Evolutionary conservation across 2,888 invertebrate genomes (phyloP), one percentile per base, ranked within the genome.

Genomic region (Agrilus biguttatus): DNA sequence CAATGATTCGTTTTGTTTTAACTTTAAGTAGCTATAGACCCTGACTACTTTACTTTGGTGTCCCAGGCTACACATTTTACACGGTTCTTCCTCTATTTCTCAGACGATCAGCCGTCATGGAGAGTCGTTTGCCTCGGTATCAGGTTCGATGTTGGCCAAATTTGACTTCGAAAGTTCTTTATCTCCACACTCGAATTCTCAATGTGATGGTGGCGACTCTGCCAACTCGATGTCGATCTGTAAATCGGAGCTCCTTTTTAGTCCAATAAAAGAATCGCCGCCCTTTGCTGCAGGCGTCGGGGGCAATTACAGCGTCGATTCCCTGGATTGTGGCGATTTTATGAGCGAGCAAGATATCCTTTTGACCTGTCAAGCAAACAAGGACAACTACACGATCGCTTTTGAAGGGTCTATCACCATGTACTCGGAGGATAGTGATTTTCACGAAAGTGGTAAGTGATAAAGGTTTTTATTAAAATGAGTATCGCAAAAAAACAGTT

Each of bases 321-420:
- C 90, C 51, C 72, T 92, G 55, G 91, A 92, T 66, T 85, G 88
- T 68, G 28, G 28, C 28, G 88, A 88, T 62, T 74, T 80, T 54
- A 77, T 80, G 50, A 78, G 80, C 48, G 82, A 83, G 62, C 82
- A 83, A 58, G 88, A 89, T 59, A 83, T 90, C 61, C 81, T 91
- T 65, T 75, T 90, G 51, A 91, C 90, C 49, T 92, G 91, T 66
- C 85, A 86, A 68, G 84, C 88, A 48, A 89, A 90, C 66, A 90
- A 91, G 71, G 86, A 90, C 67, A 92, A 92, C 70, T 92, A 92
- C 64, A 92, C 91, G 50, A 90, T 92, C 59, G 91, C 91, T 52
- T 92, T 92, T 58, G 90, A 91, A 70, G 91, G 89, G 59, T 86
- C 86, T 57, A 73, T 81, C 55, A 81, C 83, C 51, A 80, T 83